Conservation (phyloP, 2,888 invertebrate species). For the Trachelus iudaicus region DNA sequence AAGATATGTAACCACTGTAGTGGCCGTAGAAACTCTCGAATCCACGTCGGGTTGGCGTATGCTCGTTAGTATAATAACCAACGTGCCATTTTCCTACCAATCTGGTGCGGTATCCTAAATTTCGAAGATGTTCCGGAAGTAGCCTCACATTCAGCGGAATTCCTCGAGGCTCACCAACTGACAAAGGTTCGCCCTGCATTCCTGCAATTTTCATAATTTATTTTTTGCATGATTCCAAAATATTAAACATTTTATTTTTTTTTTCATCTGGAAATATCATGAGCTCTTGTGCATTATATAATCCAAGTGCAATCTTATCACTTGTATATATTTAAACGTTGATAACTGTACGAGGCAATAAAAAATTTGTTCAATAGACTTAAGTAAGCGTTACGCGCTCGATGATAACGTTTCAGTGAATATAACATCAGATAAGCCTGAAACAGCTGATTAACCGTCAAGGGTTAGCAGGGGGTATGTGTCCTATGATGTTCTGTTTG, state of each 20-base stretch:
- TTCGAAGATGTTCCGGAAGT: constrained; percentile 68
- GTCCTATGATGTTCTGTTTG: too few relatives aligned
- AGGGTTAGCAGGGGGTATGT: too few relatives aligned
- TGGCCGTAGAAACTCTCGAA: constrained; percentile 88
- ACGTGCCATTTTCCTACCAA: constrained; percentile 72
- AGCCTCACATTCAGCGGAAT: constrained; percentile 66
- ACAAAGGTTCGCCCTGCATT: constrained; percentile 68
- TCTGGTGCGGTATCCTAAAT: constrained; percentile 67
- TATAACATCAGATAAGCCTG: too few relatives aligned
- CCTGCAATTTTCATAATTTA: constrained; percentile 53
- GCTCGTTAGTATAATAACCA: constrained; percentile 68
- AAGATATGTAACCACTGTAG: constrained; percentile 84
- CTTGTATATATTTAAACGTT: too few relatives aligned
- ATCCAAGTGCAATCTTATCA: too few relatives aligned
- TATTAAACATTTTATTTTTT: too few relatives aligned
- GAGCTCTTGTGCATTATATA: too few relatives aligned
- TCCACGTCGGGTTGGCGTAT: constrained; percentile 79
- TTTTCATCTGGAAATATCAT: not conserved
- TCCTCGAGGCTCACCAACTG: constrained; percentile 66
- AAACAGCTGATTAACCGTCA: too few relatives aligned
- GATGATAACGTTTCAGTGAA: too few relatives aligned
- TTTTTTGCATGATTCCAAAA: not conserved
- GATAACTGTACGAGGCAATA: too few relatives aligned
- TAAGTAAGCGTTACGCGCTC: too few relatives aligned
- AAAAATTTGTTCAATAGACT: too few relatives aligned